Conservation (phyloP, 1,140 invertebrate genomes). For the Dendroctonus ponderosae region DNA sequence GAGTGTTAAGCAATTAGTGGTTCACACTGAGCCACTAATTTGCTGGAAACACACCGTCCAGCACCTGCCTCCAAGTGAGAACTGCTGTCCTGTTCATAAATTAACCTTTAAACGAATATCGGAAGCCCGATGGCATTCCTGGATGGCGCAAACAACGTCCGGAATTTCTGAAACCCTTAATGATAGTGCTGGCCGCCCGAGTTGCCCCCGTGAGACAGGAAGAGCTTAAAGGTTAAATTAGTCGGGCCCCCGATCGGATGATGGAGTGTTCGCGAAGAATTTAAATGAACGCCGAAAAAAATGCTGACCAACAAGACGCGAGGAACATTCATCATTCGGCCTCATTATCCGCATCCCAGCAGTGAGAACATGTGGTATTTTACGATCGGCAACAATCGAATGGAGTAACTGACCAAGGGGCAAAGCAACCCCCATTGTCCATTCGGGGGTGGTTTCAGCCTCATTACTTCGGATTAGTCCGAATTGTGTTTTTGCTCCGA, state of each 20-base stretch:
- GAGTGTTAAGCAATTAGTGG: not conserved
- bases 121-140: slow-evolving; percentile 27
- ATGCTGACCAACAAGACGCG: slow-evolving; percentile 27
- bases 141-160: slow-evolving; percentile 12
- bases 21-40: slow-evolving; percentile 3
- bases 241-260: slow-evolving; percentile 13
- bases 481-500: slow-evolving; percentile 24
- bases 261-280: slow-evolving; percentile 27
- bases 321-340: slow-evolving; percentile 20
- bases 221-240: slow-evolving; percentile 29
- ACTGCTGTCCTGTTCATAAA: slow-evolving; percentile 26
- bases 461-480: slow-evolving; percentile 27
- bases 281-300: slow-evolving; percentile 30
- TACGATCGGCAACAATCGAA: not conserved
- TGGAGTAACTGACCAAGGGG: slow-evolving; percentile 28
- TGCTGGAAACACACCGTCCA: not conserved
- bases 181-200: slow-evolving; percentile 17
- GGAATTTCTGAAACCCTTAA: slow-evolving; percentile 17
- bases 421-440: slow-evolving; percentile 22
- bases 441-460: slow-evolving; percentile 27
- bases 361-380: too few relatives aligned
- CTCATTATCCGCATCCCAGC: not conserved
- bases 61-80: slow-evolving; percentile 22
- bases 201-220: slow-evolving; percentile 29
- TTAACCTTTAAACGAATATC: slow-evolving; percentile 21